These are phyloP conservation scores for Nymphalis polychloros DNA, from an alignment of 2,888 invertebrate species.

Conservation along the genomic window DNA sequence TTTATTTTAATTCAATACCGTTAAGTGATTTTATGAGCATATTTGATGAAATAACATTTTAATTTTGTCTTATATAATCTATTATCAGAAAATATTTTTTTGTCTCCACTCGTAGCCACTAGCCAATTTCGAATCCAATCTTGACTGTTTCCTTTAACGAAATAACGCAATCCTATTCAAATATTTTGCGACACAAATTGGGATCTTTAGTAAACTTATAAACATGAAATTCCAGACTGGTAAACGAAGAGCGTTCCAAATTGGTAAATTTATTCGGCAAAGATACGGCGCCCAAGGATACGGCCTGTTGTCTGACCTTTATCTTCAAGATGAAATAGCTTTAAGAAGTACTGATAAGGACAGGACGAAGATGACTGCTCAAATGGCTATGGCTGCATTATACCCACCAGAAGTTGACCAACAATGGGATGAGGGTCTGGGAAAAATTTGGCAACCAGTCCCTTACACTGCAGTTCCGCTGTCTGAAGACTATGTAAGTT, in stretches of 20 bases:
- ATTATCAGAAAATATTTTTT: too few species aligned
- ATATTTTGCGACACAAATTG: constrained; percentile 20
- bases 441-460: constrained; percentile 72
- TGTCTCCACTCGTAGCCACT: too few species aligned
- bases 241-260: constrained; percentile 61
- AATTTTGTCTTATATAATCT: too few species aligned
- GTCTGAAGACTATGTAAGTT: constrained; percentile 67
- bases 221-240: constrained; percentile 50
- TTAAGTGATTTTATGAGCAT: too few species aligned
- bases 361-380: constrained; percentile 70
- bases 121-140: not conserved
- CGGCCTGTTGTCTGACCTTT: constrained; percentile 60
- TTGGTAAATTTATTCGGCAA: constrained; percentile 64
- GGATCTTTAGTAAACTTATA: constrained; percentile 20
- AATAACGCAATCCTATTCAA: constrained; percentile 14
- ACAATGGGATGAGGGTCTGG: constrained; percentile 69
- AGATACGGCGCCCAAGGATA: constrained; percentile 59
- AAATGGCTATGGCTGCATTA: constrained; percentile 66
- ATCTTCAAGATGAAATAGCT: constrained; percentile 59
- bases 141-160: not conserved
- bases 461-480: constrained; percentile 67
- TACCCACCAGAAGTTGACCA: constrained; percentile 69
- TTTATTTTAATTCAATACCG: too few species aligned
- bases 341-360: constrained; percentile 72
- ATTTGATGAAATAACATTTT: too few species aligned